Base-by-base conservation (phyloP, 2,888 invertebrate species). In the Diplolepis rosae region DNA sequence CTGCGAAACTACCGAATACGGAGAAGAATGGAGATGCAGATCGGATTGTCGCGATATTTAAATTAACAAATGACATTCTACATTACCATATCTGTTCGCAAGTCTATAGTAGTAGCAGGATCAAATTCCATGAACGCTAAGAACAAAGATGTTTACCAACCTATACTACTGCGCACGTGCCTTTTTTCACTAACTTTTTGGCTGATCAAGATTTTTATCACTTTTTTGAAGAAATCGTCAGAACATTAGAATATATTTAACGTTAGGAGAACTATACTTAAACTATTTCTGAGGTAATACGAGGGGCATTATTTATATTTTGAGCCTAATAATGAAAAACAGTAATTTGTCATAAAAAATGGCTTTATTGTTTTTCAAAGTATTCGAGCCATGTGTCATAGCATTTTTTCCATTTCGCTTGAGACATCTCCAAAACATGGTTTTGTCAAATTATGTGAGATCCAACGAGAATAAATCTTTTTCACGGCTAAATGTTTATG, bases 11-110 rank as follows among this genome's bases (percentile, higher is more conserved):
- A 48, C 48, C 22, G 22, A 48, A 48, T 48, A 22, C 48, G 48
- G 54, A 32, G 54, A 30, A 54, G 32, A 54, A 72, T 78, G 71
- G 79, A 79, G 79, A 79, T 76, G 79, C 77, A 83, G 83, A 83
- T 84, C 85, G 85, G 85, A 85, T 85, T 85, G 85, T 85, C 84
- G 83, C 84, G 85, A 84, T 85, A 85, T 85, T 85, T 85, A 85
- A 85, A 85, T 85, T 84, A 85, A 85, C 85, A 85, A 85, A 85
- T 85, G 85, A 85, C 85, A 85, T 85, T 82, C 84, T 77, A 79
- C 83, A 85, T 85, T 85, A 84, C 82, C 85, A 84, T 84, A 84
- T 80, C 82, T 77, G 84, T 84, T 80, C 79, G 73, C 79, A 77
- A 75, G 76, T 77, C 77, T 78, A n/a, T n/a, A n/a, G 73, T 77